A percentile compares a stretch with the other conserved stretches of the same genome.
phyloP scores from a whole-genome alignment of 2,888 invertebrate species.

The Amphipyra berbera region DNA sequence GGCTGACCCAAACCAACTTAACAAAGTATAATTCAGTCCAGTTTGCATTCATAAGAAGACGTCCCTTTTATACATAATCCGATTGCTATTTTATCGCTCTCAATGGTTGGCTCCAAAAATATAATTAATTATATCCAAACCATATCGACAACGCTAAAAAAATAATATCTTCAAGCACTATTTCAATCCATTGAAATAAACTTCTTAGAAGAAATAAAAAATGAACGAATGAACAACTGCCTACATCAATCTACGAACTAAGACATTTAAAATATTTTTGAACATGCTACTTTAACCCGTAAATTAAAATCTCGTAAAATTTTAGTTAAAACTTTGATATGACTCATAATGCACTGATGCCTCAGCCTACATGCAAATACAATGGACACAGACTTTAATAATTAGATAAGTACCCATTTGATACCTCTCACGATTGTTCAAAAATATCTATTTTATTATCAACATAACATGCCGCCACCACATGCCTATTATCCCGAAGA shows the following conservation, averaged over 20 bases:
- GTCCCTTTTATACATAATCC: neutral
- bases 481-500: neutral
- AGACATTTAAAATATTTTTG: conserved; percentile 60
- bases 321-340: conserved; percentile 45
- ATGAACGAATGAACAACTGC: conserved; percentile 39
- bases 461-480: neutral
- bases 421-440: conserved; percentile 71
- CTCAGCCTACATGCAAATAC: conserved; percentile 85
- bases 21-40: too few relatives aligned
- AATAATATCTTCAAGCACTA: conserved; percentile 56
- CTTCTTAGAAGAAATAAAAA: conserved; percentile 26
- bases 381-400: conserved; percentile 71
- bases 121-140: neutral
- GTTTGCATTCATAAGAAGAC: too few relatives aligned
- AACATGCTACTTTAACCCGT: conserved; percentile 70
- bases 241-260: conserved; percentile 66
- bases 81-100: neutral
- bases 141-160: conserved; percentile 38
- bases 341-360: conserved; percentile 75
- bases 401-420: conserved; percentile 64
- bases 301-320: conserved; percentile 51
- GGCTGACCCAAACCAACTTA: too few relatives aligned
- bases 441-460: conserved; percentile 70
- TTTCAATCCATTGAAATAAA: conserved; percentile 45
- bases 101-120: neutral